Base-by-base conservation (phyloP, 2,888 invertebrate genomes). In the Macaria liturata region DNA sequence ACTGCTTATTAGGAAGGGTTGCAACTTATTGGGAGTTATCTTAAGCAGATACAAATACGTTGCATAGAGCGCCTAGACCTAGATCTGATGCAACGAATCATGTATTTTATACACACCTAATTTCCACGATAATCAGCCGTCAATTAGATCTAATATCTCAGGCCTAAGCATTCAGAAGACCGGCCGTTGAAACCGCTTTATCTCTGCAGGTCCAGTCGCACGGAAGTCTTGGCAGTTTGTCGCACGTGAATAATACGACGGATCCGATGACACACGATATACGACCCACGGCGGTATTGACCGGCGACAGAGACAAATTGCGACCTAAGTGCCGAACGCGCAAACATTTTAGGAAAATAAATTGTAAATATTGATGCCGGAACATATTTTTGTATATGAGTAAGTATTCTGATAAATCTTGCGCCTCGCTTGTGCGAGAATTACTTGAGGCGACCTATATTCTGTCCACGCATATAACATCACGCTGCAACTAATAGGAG, bases 181-280 rank as follows among this genome's bases (percentile, higher is more conserved):
- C 47, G 62, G 57, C 57, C 54, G 56, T 9, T 50, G 9, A 37
- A 43, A 60, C 58, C 63, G 60, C 51, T 61, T 49, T 46, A 58
- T 57, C 56, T 58, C 46, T 52, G 62, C 61, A 62, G 47, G 52
- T 54, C 52, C 37, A 45, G 30, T 49, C 52, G 59, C 37, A 55
- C 46, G 59, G 55, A 56, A 60, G 55, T 60, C 59, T 60, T 60
- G 52, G 46, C 66, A 53, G 58, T 67, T 65, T 63, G 65, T 67
- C 66, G 61, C 57, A 59, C 51, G 56, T 65, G 62, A 65, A 67
- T 66, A 66, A 64, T 67, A 57, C 62, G 57, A 45, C 20, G 37
- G 44, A 7, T 32, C 20, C 45, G 51, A 59, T 61, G 64, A 65
- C 63, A 61, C 58, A 65, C 59, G 62, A 63, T 61, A 59, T 58